Evolutionary conservation across 2,797 vertebrate species (phyloP).

Genomic region (Chrysocyon brachyurus): DNA sequence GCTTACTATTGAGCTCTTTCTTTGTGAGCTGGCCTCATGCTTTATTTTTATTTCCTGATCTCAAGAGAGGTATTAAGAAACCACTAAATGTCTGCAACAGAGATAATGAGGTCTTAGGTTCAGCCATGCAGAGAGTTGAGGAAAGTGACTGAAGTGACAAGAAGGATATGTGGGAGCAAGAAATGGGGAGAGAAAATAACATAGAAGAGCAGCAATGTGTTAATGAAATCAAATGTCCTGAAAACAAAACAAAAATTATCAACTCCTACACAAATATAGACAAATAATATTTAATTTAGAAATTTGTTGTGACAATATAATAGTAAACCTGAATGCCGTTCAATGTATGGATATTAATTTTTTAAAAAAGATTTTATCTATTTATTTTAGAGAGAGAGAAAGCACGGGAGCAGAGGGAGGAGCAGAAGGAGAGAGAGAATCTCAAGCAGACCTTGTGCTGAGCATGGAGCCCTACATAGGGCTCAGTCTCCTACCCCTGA

Average conservation of each 20-base stretch:
- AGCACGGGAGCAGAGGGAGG: neutral
- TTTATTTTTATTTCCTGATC: conserved; percentile 48
- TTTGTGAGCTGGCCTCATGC: neutral
- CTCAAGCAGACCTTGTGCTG: neutral
- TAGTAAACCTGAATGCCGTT: neutral
- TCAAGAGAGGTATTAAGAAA: neutral
- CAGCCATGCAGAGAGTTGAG: neutral
- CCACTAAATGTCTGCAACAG: neutral
- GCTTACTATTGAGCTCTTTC: neutral
- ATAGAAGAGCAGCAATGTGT: neutral
- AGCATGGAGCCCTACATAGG: neutral
- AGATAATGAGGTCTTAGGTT: neutral
- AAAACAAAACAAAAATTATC: neutral
- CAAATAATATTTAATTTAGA: conserved; percentile 39
- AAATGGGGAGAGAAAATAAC: neutral
- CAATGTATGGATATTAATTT: neutral
- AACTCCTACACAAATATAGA: neutral
- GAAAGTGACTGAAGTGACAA: neutral
- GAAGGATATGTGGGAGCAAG: neutral
- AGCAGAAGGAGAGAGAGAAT: neutral
- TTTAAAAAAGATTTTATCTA: neutral
- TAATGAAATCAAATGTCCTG: neutral
- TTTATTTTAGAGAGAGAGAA: neutral
- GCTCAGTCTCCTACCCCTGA: neutral
- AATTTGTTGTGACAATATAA: neutral